These are phyloP conservation scores for Pristionchus japonicus DNA, from an alignment of 2,888 invertebrate species.

Conservation along the genomic window DNA sequence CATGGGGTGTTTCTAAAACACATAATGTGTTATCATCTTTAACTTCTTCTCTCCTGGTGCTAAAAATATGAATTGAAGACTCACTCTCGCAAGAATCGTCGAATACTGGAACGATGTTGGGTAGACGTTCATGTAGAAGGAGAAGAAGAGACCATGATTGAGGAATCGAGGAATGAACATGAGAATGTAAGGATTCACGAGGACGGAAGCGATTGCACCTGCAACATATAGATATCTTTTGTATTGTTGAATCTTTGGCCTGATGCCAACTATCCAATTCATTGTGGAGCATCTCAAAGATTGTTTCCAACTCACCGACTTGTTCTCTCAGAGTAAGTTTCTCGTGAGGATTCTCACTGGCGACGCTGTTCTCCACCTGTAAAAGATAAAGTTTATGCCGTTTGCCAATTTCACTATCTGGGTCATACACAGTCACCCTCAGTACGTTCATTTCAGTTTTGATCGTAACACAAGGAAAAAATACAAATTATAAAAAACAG, in stretches of 20 bases:
- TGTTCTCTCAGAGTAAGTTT: not conserved
- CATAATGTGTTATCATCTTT: not conserved
- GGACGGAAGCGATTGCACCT: not conserved
- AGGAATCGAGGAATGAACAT: constrained; percentile 43
- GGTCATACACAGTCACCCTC: too few relatives aligned
- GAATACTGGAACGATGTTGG: constrained; percentile 37
- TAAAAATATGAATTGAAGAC: too few relatives aligned
- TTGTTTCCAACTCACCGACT: not conserved
- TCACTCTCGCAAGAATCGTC: not conserved
- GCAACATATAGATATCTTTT: not conserved
- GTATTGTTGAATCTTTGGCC: too few relatives aligned
- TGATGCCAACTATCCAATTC: too few relatives aligned
- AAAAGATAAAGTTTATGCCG: not conserved
- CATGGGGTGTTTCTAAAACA: not conserved
- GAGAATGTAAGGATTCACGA: constrained; percentile 2
- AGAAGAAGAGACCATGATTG: constrained; percentile 35
- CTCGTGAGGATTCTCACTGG: constrained; percentile 31
- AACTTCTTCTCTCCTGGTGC: not conserved
- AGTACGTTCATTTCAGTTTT: too few relatives aligned
- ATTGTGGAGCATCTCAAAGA: too few relatives aligned
- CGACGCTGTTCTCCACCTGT: not conserved
- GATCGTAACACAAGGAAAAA: too few relatives aligned
- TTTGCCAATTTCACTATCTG: not conserved
- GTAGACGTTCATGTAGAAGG: constrained; percentile 40
- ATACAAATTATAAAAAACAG: too few relatives aligned